A percentile compares a stretch with the other conserved stretches of the same genome.
Evolutionary conservation across 1,140 invertebrate species (phyloP).

Genomic region (Drosophila mauritiana): DNA sequence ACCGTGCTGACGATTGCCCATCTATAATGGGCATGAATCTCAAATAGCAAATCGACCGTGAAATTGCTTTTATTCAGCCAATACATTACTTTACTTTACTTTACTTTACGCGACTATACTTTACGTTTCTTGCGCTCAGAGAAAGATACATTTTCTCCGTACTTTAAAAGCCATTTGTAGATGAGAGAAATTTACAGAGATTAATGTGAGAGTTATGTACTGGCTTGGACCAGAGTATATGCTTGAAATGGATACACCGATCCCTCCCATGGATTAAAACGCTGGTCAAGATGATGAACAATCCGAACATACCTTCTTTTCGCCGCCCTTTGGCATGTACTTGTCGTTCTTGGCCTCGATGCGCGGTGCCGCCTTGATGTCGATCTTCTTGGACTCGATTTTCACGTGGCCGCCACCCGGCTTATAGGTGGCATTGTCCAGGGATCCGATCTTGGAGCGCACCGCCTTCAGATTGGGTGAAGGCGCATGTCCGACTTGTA

Average conservation of each 20-base stretch:
- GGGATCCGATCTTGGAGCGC: conserved; percentile 96
- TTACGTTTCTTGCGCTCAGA: conserved; percentile 45
- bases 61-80: conserved; percentile 63
- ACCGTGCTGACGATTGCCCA: conserved; percentile 51
- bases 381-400: conserved; percentile 94
- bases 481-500: conserved; percentile 95
- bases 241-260: conserved; percentile 20
- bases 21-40: conserved; percentile 40
- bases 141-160: conserved; percentile 23
- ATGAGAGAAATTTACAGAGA: conserved; percentile 55
- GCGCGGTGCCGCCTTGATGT: conserved; percentile 92
- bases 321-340: conserved; percentile 94
- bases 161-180: conserved; percentile 57
- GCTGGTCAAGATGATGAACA: accelerated
- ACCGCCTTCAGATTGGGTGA: conserved; percentile 96
- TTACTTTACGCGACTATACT: conserved; percentile 53
- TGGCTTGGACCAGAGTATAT: conserved; percentile 2
- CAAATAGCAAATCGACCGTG: conserved; percentile 75
- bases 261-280: conserved; percentile 4
- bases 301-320: conserved; percentile 91
- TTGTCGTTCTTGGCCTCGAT: conserved; percentile 96
- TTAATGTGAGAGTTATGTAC: conserved; percentile 23
- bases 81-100: conserved; percentile 40
- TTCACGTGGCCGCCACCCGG: conserved; percentile 96
- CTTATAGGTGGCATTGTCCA: conserved; percentile 96